These are phyloP conservation scores for Rissa tridactyla DNA, from an alignment of 2,113 vertebrate genomes.

Conservation along the genomic window DNA sequence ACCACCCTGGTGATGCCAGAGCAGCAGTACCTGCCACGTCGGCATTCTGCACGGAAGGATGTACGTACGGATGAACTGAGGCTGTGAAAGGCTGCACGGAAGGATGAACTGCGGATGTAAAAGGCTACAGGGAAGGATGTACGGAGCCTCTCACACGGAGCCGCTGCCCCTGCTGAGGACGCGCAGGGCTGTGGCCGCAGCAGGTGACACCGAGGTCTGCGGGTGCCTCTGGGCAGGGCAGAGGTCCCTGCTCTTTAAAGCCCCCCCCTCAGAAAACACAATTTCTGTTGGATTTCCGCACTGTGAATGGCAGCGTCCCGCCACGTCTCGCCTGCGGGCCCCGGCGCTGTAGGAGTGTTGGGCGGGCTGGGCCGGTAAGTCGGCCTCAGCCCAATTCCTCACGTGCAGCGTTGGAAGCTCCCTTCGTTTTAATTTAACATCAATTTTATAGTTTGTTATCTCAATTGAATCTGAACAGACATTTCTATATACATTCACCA, in stretches of 20 bases:
- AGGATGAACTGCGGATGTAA: too few species aligned
- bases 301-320: fast-evolving
- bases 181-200: too few species aligned
- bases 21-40: not conserved
- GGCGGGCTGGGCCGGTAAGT: fast-evolving
- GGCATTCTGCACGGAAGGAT: too few species aligned
- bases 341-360: fast-evolving
- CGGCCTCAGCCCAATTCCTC: fast-evolving
- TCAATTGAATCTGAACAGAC: not conserved
- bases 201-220: fast-evolving
- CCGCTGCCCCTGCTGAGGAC: too few species aligned
- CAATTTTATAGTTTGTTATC: not conserved
- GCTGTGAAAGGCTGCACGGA: too few species aligned
- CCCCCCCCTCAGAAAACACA: not conserved
- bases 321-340: fast-evolving
- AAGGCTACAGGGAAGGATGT: not conserved
- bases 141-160: fast-evolving
- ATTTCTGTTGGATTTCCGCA: not conserved
- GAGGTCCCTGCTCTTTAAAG: too few species aligned
- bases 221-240: not conserved
- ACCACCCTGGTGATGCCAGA: not conserved
- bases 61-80: too few species aligned
- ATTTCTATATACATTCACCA: not conserved
- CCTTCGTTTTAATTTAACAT: not conserved
- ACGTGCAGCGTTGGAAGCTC: fast-evolving